phyloP scores from a whole-genome alignment of 2,113 vertebrate species.

The Rhinolophus sinicus region DNA sequence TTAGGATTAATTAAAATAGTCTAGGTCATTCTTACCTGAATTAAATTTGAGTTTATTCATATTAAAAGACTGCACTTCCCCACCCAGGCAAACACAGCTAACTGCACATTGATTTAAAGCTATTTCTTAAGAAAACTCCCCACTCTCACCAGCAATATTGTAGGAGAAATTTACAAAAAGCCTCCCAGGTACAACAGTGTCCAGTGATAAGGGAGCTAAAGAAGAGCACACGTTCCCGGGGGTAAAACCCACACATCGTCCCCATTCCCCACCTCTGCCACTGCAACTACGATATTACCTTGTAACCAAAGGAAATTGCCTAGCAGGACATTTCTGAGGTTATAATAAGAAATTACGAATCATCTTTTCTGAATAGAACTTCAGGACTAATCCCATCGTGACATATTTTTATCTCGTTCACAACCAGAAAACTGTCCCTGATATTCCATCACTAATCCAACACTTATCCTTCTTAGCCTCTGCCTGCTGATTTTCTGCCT shows the following conservation, averaged over 20 bases:
- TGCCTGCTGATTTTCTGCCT: not conserved
- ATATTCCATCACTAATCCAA: not conserved
- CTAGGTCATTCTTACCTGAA: not conserved
- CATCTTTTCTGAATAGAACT: not conserved
- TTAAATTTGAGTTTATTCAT: not conserved
- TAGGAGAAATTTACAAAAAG: not conserved
- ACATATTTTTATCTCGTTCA: not conserved
- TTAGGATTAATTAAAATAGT: not conserved
- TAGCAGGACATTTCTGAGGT: not conserved
- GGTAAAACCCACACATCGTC: not conserved
- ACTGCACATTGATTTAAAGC: not conserved
- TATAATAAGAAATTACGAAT: not conserved
- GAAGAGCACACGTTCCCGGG: not conserved
- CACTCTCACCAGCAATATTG: not conserved
- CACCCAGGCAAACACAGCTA: not conserved
- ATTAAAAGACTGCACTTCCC: not conserved
- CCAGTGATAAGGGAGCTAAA: not conserved
- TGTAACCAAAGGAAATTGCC: not conserved
- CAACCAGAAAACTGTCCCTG: not conserved
- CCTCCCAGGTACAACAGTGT: not conserved
- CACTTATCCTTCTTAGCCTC: not conserved
- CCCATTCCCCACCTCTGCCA: not conserved
- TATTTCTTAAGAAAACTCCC: not conserved
- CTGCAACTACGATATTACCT: not conserved
- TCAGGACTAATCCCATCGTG: not conserved